Evolutionary conservation across 2,888 invertebrate genomes (phyloP), one percentile per base, ranked within the genome.

Genomic region (Clusia tigrina): DNA sequence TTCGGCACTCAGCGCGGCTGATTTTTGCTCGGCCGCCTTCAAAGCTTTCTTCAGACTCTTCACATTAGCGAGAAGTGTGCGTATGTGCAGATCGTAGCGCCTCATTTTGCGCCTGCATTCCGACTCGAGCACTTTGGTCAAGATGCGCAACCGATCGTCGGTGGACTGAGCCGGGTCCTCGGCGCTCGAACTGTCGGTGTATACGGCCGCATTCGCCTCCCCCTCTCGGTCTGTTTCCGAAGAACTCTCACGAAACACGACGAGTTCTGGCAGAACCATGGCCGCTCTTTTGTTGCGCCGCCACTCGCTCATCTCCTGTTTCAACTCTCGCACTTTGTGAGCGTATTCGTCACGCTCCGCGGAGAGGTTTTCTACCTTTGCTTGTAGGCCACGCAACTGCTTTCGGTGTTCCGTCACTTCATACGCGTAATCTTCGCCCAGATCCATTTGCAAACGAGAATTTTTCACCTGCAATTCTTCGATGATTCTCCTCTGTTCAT

Each of bases 11-110:
- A 63, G 61, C 3, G 24, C 23, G 46, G 59, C 60, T 0, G 70
- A 70, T 32, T 71, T 71, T 22, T 67, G 68, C 37, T 75, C 73
- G 6, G 71, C 67, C 1, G 53, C 37, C 52, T 69, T 70, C 3
- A 76, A 60, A 1, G 71, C 66, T 48, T 66, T 73, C 25, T 77
- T 77, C 58, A 76, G 68, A 10, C 67, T 60, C 60, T 73, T 74
- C 2, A 77, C 57, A 65, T 74, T 76, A 2, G 59, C 60, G 10
- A 77, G 54, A 12, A 78, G 57, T 6, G 74, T 71, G 26, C 72
- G 68, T 48, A 77, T 76, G 57, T 78, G 76, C 18, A 73, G 22
- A 58, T 77, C 73, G 65, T 77, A 77, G 54, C 77, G 73, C 38
- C 64, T 60, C 67, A 74, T 74, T 65, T 74, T 76, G 37, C 77